Percentiles rank a stretch among this genome's conserved stretches.
These are phyloP conservation scores for Drosophila falleni DNA, from an alignment of 2,888 invertebrate genomes.

Conservation along the genomic window DNA sequence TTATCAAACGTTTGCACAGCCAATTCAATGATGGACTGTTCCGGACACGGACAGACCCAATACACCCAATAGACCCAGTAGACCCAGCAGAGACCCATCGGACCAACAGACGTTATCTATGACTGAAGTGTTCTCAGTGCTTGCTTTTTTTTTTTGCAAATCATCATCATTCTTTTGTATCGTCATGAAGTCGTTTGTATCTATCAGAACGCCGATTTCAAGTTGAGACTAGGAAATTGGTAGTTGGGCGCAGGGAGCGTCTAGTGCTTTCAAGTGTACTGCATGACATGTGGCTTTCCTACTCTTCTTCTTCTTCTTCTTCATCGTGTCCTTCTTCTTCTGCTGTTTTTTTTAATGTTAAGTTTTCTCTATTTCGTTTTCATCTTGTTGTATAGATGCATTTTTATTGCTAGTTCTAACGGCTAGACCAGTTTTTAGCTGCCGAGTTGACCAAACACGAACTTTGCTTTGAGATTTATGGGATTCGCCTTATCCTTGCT, in stretches of 20 bases:
- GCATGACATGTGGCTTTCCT: slow-evolving; percentile 72
- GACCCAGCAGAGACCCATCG: neutral
- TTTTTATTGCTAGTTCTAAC: slow-evolving; percentile 69
- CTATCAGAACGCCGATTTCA: slow-evolving; percentile 63
- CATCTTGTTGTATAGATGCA: slow-evolving; percentile 20
- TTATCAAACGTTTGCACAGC: slow-evolving; percentile 78
- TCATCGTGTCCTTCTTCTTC: slow-evolving; percentile 5
- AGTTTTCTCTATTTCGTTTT: slow-evolving; percentile 29
- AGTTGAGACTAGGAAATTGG: slow-evolving; percentile 29
- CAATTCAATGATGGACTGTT: slow-evolving; percentile 66
- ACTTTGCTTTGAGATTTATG: slow-evolving; percentile 69
- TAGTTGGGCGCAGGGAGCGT: slow-evolving; percentile 44
- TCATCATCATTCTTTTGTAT: slow-evolving; percentile 73
- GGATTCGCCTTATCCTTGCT: slow-evolving; percentile 45
- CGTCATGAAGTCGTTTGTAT: slow-evolving; percentile 78
- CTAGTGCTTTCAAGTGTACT: slow-evolving; percentile 55
- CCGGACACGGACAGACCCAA: slow-evolving; percentile 22
- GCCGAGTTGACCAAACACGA: slow-evolving; percentile 65
- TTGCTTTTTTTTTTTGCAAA: slow-evolving; percentile 61
- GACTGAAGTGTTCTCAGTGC: slow-evolving; percentile 17
- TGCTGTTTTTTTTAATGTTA: slow-evolving; percentile 39
- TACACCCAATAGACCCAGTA: slow-evolving; percentile 1
- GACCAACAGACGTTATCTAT: slow-evolving; percentile 39
- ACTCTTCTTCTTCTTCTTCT: slow-evolving; percentile 24
- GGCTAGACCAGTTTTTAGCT: slow-evolving; percentile 75